Evolutionary conservation across 2,888 invertebrate species (phyloP).

Genomic region (Cantharis rustica): DNA sequence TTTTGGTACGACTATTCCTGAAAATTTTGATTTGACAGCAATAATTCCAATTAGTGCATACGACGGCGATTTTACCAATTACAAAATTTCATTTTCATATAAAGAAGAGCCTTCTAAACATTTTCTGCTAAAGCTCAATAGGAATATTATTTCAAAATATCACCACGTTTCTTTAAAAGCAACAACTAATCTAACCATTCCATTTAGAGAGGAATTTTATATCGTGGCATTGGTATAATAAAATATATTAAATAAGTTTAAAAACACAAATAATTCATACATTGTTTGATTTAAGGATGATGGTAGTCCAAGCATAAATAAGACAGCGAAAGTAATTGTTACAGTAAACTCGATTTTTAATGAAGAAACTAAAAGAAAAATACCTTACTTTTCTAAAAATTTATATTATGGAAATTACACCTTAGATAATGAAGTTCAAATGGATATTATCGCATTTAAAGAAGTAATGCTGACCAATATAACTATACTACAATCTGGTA

Average conservation of each 20-base stretch:
- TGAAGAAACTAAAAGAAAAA: not conserved
- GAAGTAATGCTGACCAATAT: not conserved
- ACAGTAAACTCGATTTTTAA: not conserved
- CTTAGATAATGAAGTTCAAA: not conserved
- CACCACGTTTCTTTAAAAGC: not conserved
- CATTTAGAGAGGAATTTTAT: constrained; percentile 5
- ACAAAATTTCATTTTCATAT: not conserved
- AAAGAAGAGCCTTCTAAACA: constrained; percentile 9
- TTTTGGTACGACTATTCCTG: constrained; percentile 12
- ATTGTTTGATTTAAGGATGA: not conserved
- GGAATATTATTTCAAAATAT: not conserved
- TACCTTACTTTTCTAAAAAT: constrained; percentile 5
- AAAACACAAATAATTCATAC: not conserved
- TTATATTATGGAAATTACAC: constrained; percentile 10
- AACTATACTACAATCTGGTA: not conserved
- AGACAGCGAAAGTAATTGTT: not conserved
- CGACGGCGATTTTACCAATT: constrained; percentile 16
- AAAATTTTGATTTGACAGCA: constrained; percentile 2
- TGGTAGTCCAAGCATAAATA: not conserved
- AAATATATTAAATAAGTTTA: not conserved
- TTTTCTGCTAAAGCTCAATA: not conserved
- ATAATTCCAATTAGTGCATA: constrained; percentile 1
- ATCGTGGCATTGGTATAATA: constrained; percentile 9
- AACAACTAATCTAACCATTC: not conserved
- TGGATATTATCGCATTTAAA: not conserved